Percentiles rank a stretch among this genome's conserved stretches.
Conservation (phyloP, 2,113 vertebrate species). For the Gila orcuttii region DNA sequence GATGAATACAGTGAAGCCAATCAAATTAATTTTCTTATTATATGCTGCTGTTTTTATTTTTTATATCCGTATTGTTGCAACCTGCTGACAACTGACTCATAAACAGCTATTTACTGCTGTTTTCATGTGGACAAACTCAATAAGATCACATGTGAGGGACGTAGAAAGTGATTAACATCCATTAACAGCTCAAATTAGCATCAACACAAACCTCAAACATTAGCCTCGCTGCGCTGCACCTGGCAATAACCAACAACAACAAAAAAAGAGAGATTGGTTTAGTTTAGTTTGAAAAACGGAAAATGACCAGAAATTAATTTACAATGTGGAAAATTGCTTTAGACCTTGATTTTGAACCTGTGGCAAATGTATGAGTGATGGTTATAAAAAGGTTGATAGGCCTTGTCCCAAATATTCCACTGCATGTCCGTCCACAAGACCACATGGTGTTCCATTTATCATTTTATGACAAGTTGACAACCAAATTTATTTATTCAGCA, state of each 20-base stretch:
- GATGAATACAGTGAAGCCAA: neutral
- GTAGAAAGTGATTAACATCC: neutral
- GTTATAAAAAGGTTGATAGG: neutral
- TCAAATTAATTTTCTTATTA: neutral
- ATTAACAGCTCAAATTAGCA: neutral
- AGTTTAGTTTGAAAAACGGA: neutral
- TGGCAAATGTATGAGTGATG: too few relatives aligned
- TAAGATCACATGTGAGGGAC: neutral
- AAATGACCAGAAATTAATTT: neutral
- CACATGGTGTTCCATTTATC: neutral
- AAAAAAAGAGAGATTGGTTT: neutral
- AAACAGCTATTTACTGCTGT: neutral
- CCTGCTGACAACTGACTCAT: neutral
- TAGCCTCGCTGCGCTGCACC: neutral
- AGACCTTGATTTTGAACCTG: neutral
- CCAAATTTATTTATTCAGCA: neutral
- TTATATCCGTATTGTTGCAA: neutral
- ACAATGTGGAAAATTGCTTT: neutral
- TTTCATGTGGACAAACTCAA: constrained; percentile 1
- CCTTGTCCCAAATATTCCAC: neutral
- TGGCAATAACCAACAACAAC: neutral
- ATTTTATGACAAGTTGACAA: neutral
- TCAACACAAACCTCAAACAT: neutral
- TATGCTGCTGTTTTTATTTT: neutral
- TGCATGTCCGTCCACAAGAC: neutral